These are phyloP conservation scores for Pogonocherus hispidulus DNA, from an alignment of 2,888 invertebrate species.

Conservation along the genomic window DNA sequence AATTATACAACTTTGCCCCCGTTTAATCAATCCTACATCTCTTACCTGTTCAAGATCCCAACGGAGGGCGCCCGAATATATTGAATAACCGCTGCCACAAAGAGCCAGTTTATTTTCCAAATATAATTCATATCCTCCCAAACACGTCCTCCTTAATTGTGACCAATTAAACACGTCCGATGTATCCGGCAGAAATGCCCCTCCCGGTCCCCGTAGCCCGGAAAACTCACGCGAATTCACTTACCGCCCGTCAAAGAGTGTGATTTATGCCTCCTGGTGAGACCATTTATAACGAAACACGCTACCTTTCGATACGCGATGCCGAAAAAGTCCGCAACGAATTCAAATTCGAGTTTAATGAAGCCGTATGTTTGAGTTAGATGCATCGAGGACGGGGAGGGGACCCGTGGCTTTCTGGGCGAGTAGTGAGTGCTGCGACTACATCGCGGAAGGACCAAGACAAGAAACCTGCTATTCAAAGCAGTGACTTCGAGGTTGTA, in stretches of 20 bases:
- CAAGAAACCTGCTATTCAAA: too few species aligned
- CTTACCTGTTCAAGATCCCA: too few species aligned
- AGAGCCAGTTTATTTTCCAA: not conserved
- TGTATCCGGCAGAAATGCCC: not conserved
- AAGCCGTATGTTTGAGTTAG: constrained; percentile 64
- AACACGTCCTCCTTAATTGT: constrained; percentile 11
- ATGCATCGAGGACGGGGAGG: too few species aligned
- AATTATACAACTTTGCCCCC: too few species aligned
- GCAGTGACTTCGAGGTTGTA: too few species aligned
- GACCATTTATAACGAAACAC: constrained; percentile 57
- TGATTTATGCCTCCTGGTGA: constrained; percentile 56
- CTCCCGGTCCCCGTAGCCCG: not conserved
- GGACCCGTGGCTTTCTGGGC: constrained; percentile 56
- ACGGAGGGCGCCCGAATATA: too few species aligned
- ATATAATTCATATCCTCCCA: not conserved
- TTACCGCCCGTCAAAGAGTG: constrained; percentile 38
- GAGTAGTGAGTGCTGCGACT: too few species aligned
- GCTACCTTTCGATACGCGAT: constrained; percentile 51
- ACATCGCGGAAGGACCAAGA: too few species aligned
- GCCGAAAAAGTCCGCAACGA: constrained; percentile 61
- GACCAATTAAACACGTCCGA: constrained; percentile 7
- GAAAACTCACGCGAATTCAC: not conserved
- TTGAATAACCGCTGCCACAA: too few species aligned
- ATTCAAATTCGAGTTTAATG: constrained; percentile 64
- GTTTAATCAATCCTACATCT: too few species aligned